phyloP scores from a whole-genome alignment of 2,797 vertebrate genomes.

The Takifugu rubripes region DNA sequence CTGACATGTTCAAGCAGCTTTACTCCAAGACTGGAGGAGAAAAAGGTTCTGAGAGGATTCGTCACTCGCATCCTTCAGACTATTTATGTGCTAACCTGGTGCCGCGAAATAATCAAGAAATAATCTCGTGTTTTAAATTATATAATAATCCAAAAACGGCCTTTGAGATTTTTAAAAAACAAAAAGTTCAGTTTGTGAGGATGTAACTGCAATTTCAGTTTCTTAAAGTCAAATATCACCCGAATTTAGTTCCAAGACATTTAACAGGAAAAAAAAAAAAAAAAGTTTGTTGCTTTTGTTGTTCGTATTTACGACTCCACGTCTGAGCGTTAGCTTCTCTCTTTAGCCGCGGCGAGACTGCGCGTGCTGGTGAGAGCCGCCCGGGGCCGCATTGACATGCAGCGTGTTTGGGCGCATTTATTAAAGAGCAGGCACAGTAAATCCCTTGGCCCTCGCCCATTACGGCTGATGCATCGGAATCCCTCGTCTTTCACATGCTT shows the following conservation, averaged over 20 bases:
- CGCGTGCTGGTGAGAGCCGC: slow-evolving; percentile 42
- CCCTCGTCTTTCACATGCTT: slow-evolving; percentile 56
- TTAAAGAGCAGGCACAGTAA: slow-evolving; percentile 67
- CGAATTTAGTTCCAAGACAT: neutral
- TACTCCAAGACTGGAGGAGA: slow-evolving; percentile 3
- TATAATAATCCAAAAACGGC: too few species aligned
- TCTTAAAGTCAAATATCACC: slow-evolving; percentile 1
- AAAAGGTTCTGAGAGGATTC: slow-evolving; percentile 17
- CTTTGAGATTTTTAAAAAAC: neutral
- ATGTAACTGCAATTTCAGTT: neutral
- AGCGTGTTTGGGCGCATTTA: slow-evolving; percentile 63
- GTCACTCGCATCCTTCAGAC: slow-evolving; percentile 9
- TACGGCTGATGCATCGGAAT: slow-evolving; percentile 56
- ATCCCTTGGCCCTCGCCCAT: slow-evolving; percentile 59
- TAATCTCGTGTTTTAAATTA: neutral
- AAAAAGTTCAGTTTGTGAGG: too few species aligned
- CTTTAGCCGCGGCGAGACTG: slow-evolving; percentile 15
- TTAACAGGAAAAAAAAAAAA: slow-evolving; percentile 1
- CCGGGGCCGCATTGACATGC: slow-evolving; percentile 52
- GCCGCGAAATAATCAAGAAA: slow-evolving; percentile 1
- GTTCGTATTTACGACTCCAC: neutral
- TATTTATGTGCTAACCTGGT: neutral
- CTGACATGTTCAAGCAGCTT: slow-evolving; percentile 14
- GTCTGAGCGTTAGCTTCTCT: neutral
- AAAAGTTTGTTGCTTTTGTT: slow-evolving; percentile 11